These are phyloP conservation scores for Pristionchus mayeri DNA, from an alignment of 2,888 invertebrate species.

Conservation along the genomic window DNA sequence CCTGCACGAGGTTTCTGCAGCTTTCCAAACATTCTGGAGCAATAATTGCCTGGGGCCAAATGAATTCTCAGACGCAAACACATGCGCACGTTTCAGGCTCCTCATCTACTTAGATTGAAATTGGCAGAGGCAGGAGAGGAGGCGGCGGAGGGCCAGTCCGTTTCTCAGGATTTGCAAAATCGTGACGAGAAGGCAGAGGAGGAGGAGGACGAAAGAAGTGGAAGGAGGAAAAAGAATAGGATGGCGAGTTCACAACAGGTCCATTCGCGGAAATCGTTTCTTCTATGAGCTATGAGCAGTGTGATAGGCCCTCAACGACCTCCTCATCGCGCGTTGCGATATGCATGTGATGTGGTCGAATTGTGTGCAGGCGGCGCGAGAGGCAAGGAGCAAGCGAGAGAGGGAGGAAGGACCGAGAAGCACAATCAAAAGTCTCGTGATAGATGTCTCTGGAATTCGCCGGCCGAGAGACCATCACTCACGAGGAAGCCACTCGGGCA, in stretches of 20 bases:
- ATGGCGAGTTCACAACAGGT: background rate
- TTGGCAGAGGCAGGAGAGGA: conserved; percentile 11
- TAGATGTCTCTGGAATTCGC: too few relatives aligned
- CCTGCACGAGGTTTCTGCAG: too few relatives aligned
- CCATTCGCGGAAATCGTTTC: background rate
- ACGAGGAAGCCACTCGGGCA: background rate
- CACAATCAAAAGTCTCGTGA: too few relatives aligned
- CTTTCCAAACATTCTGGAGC: background rate
- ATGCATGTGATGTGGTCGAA: conserved; percentile 15
- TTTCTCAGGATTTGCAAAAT: conserved; percentile 11
- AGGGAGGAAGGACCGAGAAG: background rate
- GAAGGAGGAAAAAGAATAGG: background rate
- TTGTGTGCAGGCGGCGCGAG: background rate
- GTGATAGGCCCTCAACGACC: background rate
- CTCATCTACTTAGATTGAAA: conserved; percentile 11
- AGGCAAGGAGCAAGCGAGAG: background rate
- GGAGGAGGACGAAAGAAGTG: conserved; percentile 3
- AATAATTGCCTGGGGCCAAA: conserved; percentile 24
- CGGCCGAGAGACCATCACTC: too few relatives aligned
- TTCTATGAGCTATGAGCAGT: too few relatives aligned
- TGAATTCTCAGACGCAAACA: conserved; percentile 26
- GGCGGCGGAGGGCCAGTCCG: background rate
- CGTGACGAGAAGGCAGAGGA: background rate
- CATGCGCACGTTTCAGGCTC: background rate
- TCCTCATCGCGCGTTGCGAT: conserved; percentile 4